Evolutionary conservation across 2,797 vertebrate genomes (phyloP), one percentile per base, ranked within the genome.

Genomic region (Anniella stebbinsi): DNA sequence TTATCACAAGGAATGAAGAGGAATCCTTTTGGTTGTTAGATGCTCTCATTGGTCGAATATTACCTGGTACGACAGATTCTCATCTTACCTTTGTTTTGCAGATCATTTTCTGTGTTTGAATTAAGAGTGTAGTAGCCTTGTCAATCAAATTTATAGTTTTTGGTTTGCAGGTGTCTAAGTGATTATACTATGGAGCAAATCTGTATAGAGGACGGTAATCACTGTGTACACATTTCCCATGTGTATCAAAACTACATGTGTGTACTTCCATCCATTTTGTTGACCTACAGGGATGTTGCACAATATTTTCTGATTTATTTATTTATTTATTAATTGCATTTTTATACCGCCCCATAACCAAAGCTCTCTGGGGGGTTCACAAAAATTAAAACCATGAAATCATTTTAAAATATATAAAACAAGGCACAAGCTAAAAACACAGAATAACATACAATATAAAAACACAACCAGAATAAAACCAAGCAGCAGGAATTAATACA

Each of bases 21-120:
- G 98, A 98, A 69, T 98, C 99, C 2, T 99, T 99, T 93, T 99
- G 99, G 99, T 97, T 99, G 81, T 94, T 99, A 92, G 99, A 99
- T 72, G 98, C 99, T 45, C 97, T 99, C 88, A 90, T 99, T 96
- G 98, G 98, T 92, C 97, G 97, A 92, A 99, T 99, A 94, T 96
- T 99, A 48, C 98, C 99, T 89, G 99, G 99, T 99, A 95, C 51
- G 97, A 96, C 70, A 80, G 72, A 60, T 4, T 83, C 11, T 1
- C 3, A 13, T 23, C 1, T 83, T 3, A 73, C 86, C 63, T 0
- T 0, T 63, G 38, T 63, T 57, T 60, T 28, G 25, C n/a, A 41
- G 4, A 23, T 69, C 11, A 57, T 78, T 69, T 70, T 23, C 23
- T 51, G n/a, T 67, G 10, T 67, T 82, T 36, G 12, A 60, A 1